Evolutionary conservation across 2,888 invertebrate species (phyloP).

Genomic region (Synergus umbraculus): DNA sequence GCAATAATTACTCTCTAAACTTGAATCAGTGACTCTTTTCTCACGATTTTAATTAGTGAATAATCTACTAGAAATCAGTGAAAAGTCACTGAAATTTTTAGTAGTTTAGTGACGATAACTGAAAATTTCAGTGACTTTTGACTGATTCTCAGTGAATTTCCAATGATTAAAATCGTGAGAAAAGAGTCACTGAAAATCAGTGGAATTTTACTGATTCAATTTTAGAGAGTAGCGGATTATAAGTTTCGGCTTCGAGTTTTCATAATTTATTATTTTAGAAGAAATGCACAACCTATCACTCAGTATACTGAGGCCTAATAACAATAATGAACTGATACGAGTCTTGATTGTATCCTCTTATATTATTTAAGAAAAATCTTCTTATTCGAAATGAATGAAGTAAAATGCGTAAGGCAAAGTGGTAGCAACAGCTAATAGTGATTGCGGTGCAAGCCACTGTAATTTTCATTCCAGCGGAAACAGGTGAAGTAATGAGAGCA

Average conservation of each 20-base stretch:
- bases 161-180: too few species aligned
- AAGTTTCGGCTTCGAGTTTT: background rate
- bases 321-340: background rate
- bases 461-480: slow-evolving; percentile 67
- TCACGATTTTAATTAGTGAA: too few species aligned
- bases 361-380: background rate
- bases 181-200: too few species aligned
- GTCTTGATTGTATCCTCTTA: background rate
- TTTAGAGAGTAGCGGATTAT: background rate
- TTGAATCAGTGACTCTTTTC: too few species aligned
- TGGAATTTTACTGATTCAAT: too few species aligned
- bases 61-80: too few species aligned
- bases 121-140: too few species aligned
- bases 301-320: background rate
- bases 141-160: too few species aligned
- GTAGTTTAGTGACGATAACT: too few species aligned
- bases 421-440: slow-evolving; percentile 51
- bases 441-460: slow-evolving; percentile 54
- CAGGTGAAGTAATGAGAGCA: slow-evolving; percentile 41
- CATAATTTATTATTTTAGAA: background rate
- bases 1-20: background rate
- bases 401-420: slow-evolving; percentile 40
- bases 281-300: background rate
- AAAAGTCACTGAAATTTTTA: too few species aligned
- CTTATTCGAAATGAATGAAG: slow-evolving; percentile 4